phyloP scores from a whole-genome alignment of 2,888 invertebrate species.

The Stictocephala bisonia region DNA sequence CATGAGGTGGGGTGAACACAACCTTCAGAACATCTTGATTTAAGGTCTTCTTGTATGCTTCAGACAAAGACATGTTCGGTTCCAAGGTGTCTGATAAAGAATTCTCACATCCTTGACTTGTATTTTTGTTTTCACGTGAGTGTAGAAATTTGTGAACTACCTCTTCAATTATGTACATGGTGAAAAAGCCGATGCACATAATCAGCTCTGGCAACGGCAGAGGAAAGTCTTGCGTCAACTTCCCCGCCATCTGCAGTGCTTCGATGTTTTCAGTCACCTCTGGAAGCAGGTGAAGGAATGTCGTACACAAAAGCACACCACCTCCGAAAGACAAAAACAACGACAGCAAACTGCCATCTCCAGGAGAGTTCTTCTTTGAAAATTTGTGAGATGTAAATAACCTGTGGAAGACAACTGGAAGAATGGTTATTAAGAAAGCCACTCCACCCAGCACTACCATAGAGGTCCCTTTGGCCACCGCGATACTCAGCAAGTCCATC shows the following conservation, averaged over 20 bases:
- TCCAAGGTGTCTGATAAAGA: no score
- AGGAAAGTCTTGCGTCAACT: constrained; percentile 60
- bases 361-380: no score
- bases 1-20: constrained; percentile 3
- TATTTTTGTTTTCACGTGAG: constrained; percentile 6
- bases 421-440: constrained; percentile 31
- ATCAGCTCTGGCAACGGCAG: constrained; percentile 58
- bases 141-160: constrained; percentile 66
- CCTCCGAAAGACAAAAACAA: constrained; percentile 72
- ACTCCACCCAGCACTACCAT: constrained; percentile 44
- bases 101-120: neutral
- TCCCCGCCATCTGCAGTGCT: constrained; percentile 64
- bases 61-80: neutral
- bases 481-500: no score
- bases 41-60: neutral
- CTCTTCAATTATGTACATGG: constrained; percentile 74
- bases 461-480: constrained; percentile 41
- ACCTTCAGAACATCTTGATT: constrained; percentile 12
- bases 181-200: constrained; percentile 68
- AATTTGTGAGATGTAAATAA: neutral
- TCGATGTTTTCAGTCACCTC: constrained; percentile 71
- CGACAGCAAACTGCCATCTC: neutral
- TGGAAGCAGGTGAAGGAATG: constrained; percentile 73
- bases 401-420: constrained; percentile 35
- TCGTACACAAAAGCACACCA: constrained; percentile 73